Conservation (phyloP, 2,888 invertebrate species). For the Nebria salina region DNA sequence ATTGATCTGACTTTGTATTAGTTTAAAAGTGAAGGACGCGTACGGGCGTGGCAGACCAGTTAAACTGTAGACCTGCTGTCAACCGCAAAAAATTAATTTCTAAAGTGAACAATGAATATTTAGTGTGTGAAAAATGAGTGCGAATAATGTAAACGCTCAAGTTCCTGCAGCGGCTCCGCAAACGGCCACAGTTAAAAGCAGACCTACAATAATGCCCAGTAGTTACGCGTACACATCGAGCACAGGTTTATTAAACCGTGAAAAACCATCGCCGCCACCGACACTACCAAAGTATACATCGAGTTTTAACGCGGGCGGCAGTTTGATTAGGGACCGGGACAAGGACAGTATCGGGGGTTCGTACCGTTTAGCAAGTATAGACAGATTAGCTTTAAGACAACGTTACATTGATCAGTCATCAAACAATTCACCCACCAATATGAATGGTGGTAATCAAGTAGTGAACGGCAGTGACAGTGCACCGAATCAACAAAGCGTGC, state of each 20-base stretch:
- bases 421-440: conserved; percentile 63
- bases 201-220: conserved; percentile 66
- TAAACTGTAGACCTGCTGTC: conserved; percentile 59
- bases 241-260: conserved; percentile 69
- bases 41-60: conserved; percentile 61
- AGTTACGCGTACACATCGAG: conserved; percentile 73
- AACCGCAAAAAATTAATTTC: conserved; percentile 47
- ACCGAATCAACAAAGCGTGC: conserved; percentile 72
- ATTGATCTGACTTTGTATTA: conserved; percentile 34
- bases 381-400: conserved; percentile 83
- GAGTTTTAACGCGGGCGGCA: conserved; percentile 78
- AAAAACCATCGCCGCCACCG: conserved; percentile 79
- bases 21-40: conserved; percentile 53
- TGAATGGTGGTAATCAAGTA: conserved; percentile 64
- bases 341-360: conserved; percentile 78
- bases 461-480: conserved; percentile 58
- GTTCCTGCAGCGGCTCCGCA: conserved; percentile 55
- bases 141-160: conserved; percentile 61
- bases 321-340: conserved; percentile 70
- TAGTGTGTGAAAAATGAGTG: conserved; percentile 57
- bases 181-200: conserved; percentile 61
- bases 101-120: conserved; percentile 34
- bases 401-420: conserved; percentile 77
- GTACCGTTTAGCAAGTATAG: conserved; percentile 82
- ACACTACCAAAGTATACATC: conserved; percentile 83